These are phyloP conservation scores for Asteroscopus sphinx DNA, from an alignment of 2,888 invertebrate species.

Conservation along the genomic window DNA sequence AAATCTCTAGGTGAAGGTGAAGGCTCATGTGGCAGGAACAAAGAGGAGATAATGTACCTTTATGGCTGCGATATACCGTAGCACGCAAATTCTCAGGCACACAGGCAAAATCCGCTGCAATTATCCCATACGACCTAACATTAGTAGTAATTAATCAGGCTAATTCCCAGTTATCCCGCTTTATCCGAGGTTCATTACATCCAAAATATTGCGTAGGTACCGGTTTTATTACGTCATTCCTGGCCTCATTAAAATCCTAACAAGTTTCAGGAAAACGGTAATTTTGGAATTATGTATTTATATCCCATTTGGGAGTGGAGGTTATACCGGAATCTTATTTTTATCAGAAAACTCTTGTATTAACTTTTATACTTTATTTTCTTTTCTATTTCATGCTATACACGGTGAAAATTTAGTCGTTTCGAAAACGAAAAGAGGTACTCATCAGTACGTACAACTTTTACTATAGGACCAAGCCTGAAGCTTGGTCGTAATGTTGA, in stretches of 20 bases:
- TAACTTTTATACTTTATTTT: too few species aligned
- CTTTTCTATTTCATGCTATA: too few species aligned
- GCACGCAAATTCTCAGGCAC: background rate
- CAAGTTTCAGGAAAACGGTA: too few species aligned
- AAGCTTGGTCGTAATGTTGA: too few species aligned
- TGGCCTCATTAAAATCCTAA: conserved; percentile 8
- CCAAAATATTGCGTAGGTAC: conserved; percentile 2
- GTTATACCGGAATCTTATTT: background rate
- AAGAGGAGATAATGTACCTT: too few species aligned
- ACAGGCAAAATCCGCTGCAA: conserved; percentile 16
- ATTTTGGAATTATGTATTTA: background rate
- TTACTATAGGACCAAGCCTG: too few species aligned
- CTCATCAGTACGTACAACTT: too few species aligned
- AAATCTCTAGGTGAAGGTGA: too few species aligned
- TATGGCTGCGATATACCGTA: too few species aligned
- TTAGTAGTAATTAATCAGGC: conserved; percentile 22
- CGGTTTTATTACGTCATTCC: conserved; percentile 10
- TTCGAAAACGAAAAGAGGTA: too few species aligned
- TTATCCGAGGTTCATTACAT: conserved; percentile 29
- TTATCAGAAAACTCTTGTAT: background rate
- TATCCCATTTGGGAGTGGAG: background rate
- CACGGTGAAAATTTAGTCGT: too few species aligned
- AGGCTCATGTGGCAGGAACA: too few species aligned
- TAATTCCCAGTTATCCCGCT: conserved; percentile 11
- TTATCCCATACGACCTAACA: conserved; percentile 13